phyloP scores from a whole-genome alignment of 2,113 vertebrate species.

The Canis aureus region DNA sequence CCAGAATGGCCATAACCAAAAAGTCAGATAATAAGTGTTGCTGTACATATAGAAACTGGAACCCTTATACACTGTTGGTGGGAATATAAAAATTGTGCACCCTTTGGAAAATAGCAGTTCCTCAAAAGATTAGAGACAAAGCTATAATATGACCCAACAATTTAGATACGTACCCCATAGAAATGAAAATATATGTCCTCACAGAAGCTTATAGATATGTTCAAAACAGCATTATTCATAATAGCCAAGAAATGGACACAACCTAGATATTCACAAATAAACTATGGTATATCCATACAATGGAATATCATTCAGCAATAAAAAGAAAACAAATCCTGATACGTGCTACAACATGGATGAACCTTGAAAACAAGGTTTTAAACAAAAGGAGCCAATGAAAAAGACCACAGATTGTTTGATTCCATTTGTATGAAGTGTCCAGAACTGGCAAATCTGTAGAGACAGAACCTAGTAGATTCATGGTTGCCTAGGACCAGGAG shows the following conservation, averaged over 20 bases:
- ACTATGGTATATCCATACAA: neutral
- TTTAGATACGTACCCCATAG: neutral
- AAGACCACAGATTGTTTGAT: neutral
- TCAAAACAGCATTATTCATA: constrained; percentile 29
- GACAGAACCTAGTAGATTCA: neutral
- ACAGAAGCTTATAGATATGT: neutral
- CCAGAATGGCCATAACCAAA: neutral
- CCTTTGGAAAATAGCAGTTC: constrained; percentile 28
- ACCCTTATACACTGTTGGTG: neutral
- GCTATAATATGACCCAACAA: neutral
- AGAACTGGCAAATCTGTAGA: neutral
- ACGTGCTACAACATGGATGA: neutral
- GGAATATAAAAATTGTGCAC: neutral
- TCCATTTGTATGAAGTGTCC: neutral
- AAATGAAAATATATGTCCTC: neutral
- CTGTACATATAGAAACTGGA: neutral
- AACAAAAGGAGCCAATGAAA: neutral
- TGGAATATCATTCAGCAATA: neutral
- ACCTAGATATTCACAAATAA: neutral
- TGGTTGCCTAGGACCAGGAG: neutral
- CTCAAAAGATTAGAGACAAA: neutral
- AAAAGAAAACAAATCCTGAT: neutral
- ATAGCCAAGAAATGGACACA: neutral
- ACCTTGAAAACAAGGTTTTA: constrained; percentile 20
- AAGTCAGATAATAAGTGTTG: neutral